Evolutionary conservation across 2,113 vertebrate genomes (phyloP).

Genomic region (Ptychochromis oligacanthus): DNA sequence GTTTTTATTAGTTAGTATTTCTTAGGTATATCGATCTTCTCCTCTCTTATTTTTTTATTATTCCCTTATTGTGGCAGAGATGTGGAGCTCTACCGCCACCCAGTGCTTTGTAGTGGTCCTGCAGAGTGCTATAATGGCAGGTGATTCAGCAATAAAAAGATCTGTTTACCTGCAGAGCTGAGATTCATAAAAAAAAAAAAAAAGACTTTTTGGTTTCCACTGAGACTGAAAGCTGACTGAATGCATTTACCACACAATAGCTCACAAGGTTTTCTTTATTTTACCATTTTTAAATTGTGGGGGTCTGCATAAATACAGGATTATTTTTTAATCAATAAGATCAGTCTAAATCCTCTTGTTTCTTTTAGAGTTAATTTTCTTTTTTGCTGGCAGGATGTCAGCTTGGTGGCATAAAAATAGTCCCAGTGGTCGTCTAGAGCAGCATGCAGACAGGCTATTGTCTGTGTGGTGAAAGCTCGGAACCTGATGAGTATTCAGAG

Average conservation of each 20-base stretch:
- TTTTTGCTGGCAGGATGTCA: neutral
- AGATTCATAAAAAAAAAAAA: neutral
- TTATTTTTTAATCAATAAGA: neutral
- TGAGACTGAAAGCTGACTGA: neutral
- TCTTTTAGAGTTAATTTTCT: neutral
- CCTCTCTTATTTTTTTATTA: neutral
- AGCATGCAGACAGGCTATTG: neutral
- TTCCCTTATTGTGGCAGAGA: neutral
- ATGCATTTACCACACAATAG: neutral
- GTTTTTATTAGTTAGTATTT: neutral
- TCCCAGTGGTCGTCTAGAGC: neutral
- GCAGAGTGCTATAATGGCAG: neutral
- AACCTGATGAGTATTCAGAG: constrained; percentile 43
- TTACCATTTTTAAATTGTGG: neutral
- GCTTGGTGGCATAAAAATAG: neutral
- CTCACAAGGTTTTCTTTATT: neutral
- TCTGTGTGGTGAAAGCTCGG: neutral
- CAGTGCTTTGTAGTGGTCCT: constrained; percentile 9
- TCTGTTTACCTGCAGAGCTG: neutral
- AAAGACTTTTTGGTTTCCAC: neutral
- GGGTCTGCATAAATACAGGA: neutral
- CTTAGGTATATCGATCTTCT: neutral
- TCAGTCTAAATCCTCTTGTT: neutral
- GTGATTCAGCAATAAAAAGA: constrained; percentile 8
- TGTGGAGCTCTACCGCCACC: constrained; percentile 51